Evolutionary conservation across 92 coral and sea anemone species (phyloP).

Genomic region (Ricordea florida): DNA sequence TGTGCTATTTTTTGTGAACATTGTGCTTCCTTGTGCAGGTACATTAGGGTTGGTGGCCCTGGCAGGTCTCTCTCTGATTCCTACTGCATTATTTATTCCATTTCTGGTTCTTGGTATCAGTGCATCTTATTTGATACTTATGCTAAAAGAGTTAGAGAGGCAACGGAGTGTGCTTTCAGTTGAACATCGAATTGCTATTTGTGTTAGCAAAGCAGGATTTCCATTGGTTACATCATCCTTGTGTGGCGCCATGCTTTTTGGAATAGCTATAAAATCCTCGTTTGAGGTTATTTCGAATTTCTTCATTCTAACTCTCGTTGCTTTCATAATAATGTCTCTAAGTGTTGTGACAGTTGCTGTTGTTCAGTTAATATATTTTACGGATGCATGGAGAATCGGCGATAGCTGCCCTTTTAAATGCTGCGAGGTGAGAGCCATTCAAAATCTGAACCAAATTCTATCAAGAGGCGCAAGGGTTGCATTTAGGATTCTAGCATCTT

Average conservation of each 20-base stretch:
- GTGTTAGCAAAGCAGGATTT: conserved; percentile 37
- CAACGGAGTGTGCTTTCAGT: conserved; percentile 6
- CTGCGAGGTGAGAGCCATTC: neutral
- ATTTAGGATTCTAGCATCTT: neutral
- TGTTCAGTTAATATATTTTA: neutral
- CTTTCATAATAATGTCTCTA: conserved; percentile 1
- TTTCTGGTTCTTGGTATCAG: conserved; percentile 20
- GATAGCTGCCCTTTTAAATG: neutral
- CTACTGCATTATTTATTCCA: conserved; percentile 23
- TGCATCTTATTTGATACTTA: conserved; percentile 10
- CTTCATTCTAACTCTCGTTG: conserved; percentile 11
- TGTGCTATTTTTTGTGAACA: neutral
- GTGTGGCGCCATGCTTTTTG: neutral
- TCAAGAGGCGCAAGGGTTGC: neutral
- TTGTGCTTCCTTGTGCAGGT: neutral
- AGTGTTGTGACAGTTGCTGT: conserved; percentile 5
- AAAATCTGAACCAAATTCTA: neutral
- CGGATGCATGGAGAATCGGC: neutral
- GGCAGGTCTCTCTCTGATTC: conserved; percentile 1
- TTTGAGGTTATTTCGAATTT: conserved; percentile 21
- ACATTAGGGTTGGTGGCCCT: conserved; percentile 2
- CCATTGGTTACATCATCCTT: conserved; percentile 9
- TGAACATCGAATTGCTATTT: conserved; percentile 19
- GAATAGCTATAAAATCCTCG: conserved; percentile 23
- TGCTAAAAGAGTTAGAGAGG: conserved; percentile 17